Base-by-base conservation (phyloP, 2,888 invertebrate species). In the Drosophila macrospina region DNA sequence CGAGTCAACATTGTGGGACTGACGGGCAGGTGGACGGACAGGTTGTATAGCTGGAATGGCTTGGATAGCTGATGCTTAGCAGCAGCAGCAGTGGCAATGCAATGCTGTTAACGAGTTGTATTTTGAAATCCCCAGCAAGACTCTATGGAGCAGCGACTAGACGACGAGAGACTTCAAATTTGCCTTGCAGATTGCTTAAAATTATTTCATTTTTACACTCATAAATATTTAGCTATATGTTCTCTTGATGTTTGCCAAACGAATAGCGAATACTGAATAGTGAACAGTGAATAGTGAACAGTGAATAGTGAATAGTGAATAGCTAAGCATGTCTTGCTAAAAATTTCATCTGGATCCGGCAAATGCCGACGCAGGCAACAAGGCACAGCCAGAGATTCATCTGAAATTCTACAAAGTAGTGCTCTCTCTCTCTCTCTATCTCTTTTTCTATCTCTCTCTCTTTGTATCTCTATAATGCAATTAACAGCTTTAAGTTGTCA, bases 101-200 rank as follows among this genome's bases (percentile, higher is more conserved):
- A 55, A 34, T 37, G 37, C 36, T 67, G 52, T 63, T 74, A 74
- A 68, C 74, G 74, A 74, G 60, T 57, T 74, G 51, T 71, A 63
- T 51, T 60, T 67, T 48, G 36, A 52, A 60, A 63, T 62, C 55
- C 50, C 16, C 15, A n/a, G n/a, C 36, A 16, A 6, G 34, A 41
- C 34, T 50, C 10, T 10, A 50, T n/a, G 26, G 36, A 26, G n/a
- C n/a, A 11, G 11, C 15, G 61, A 39, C 30, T 30, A 39, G 26
- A 28, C 15, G 61, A 39, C 30, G 24, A 39, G 26, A 28, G 39
- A 10, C 37, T 52, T 55, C 7, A 39, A 74, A 74, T 74, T 74
- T 70, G 74, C 61, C n/a, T 74, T 74, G 74, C 67, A 74, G 62
- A 74, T 74, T 69, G 61, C 48, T 36, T 44, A 11, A 56, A 45